These are phyloP conservation scores for Littorina saxatilis DNA, from an alignment of 1,140 invertebrate genomes.

Conservation along the genomic window DNA sequence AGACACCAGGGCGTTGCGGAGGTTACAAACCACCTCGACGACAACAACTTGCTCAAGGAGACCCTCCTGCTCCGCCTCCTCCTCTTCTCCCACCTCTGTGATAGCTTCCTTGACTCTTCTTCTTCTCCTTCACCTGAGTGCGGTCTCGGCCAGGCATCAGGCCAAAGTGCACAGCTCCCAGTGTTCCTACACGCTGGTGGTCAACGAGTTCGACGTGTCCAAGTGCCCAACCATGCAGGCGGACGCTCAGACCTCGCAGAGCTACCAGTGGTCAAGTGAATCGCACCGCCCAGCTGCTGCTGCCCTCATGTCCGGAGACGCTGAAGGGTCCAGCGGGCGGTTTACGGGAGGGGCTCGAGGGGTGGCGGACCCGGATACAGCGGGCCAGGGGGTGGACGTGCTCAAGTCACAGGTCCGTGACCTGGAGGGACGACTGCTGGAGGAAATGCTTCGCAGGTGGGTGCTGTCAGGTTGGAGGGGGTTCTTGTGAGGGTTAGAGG, in stretches of 20 bases:
- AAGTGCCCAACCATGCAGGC: slow-evolving; percentile 57
- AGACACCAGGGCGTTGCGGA: too few species aligned
- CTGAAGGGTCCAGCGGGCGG: not conserved
- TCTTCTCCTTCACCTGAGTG: not conserved
- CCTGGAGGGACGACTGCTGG: slow-evolving; percentile 61
- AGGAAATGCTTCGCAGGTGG: slow-evolving; percentile 62
- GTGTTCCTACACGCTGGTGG: slow-evolving; percentile 68
- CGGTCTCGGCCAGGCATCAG: slow-evolving; percentile 29
- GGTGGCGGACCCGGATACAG: not conserved
- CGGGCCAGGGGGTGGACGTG: slow-evolving; percentile 26
- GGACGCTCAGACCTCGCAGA: slow-evolving; percentile 8
- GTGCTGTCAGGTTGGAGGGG: too few species aligned
- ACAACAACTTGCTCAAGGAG: too few species aligned
- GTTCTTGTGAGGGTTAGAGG: too few species aligned
- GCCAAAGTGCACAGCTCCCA: slow-evolving; percentile 35
- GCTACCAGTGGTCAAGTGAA: slow-evolving; percentile 28
- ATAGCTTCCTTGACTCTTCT: not conserved
- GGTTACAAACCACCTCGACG: too few species aligned
- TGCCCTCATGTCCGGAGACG: slow-evolving; percentile 4
- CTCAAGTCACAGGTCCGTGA: slow-evolving; percentile 49
- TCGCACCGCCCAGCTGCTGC: slow-evolving; percentile 6
- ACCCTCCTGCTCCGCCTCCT: not conserved
- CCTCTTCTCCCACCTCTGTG: not conserved
- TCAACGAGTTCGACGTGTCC: slow-evolving; percentile 65
- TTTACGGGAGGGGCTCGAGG: slow-evolving; percentile 14